Evolutionary conservation across 2,888 invertebrate genomes (phyloP), one percentile per base, ranked within the genome.

Genomic region (Gnatocerus cornutus): DNA sequence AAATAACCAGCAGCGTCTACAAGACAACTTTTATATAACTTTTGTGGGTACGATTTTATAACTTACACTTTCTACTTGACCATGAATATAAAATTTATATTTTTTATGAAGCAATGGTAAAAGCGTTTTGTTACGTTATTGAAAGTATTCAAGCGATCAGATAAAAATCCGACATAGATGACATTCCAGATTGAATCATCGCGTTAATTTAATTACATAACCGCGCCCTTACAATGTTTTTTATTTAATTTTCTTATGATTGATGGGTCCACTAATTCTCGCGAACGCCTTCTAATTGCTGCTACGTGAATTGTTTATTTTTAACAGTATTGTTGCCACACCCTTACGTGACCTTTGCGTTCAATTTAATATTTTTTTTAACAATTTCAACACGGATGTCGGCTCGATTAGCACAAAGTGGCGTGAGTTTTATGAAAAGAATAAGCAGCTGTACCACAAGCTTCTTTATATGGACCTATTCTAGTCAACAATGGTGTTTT

Each of bases 51-150:
- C 45, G 27, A 45, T 64, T 64, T 53, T 53, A 48, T 39, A 37
- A 45, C 45, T 53, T 30, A 37, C 39, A 65, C 65, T 65, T 65
- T 65, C 65, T 65, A 56, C 48, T 56, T 65, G 65, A 56, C 56
- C 65, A 55, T 65, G 65, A 56, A 46, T 56, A 48, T 37, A 65
- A 52, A 64, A 41, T 10, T 9, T 27, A 56, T 30, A 46, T 48
- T 65, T 65, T 64, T 55, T 46, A 55, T 50, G 52, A 14, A 45
- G 41, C 64, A 55, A 56, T 46, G 48, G 48, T 46, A 46, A 46
- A 65, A 56, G 56, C 37, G 27, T 27, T 62, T 39, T 48, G 37
- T 46, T 33, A 46, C 45, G 30, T 59, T 48, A 27, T 46, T 64
- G 45, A 63, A 43, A 62, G 50, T 50, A 45, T 41, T 30, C 30